Evolutionary conservation across 2,113 vertebrate genomes (phyloP).

Genomic region (Pitta sordida): DNA sequence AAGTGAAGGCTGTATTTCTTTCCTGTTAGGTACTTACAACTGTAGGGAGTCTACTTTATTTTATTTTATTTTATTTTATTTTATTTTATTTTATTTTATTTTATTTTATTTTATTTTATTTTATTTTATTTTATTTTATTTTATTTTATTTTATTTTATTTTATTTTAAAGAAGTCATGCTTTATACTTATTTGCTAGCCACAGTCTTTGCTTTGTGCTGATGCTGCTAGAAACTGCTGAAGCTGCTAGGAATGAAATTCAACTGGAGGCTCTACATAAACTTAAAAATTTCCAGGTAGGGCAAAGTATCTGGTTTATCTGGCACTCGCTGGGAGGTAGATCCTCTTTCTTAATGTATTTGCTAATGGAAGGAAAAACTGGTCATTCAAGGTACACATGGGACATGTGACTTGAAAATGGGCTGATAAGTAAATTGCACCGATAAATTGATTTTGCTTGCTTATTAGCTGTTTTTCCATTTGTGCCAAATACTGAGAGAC

Average conservation of each 20-base stretch:
- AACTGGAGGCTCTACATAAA: neutral
- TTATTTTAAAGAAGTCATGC: neutral
- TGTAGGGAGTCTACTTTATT: neutral
- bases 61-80: neutral
- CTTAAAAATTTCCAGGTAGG: neutral
- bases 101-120: too few species aligned
- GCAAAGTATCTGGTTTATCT: neutral
- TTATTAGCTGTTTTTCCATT: neutral
- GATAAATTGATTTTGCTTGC: conserved; percentile 13
- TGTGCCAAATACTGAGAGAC: neutral
- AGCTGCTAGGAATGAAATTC: neutral
- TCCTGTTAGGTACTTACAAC: neutral
- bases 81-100: neutral
- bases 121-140: neutral
- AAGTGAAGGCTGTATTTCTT: neutral
- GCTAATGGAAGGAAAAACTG: conserved; percentile 30
- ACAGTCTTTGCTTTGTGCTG: neutral
- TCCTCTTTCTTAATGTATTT: neutral
- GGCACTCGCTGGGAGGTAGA: neutral
- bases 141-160: too few species aligned
- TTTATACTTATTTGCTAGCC: neutral
- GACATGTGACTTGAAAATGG: neutral
- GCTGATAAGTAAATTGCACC: conserved; percentile 13
- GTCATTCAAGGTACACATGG: neutral
- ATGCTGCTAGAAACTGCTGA: neutral